phyloP scores from a whole-genome alignment of 2,797 vertebrate species.

The Liasis olivaceus region DNA sequence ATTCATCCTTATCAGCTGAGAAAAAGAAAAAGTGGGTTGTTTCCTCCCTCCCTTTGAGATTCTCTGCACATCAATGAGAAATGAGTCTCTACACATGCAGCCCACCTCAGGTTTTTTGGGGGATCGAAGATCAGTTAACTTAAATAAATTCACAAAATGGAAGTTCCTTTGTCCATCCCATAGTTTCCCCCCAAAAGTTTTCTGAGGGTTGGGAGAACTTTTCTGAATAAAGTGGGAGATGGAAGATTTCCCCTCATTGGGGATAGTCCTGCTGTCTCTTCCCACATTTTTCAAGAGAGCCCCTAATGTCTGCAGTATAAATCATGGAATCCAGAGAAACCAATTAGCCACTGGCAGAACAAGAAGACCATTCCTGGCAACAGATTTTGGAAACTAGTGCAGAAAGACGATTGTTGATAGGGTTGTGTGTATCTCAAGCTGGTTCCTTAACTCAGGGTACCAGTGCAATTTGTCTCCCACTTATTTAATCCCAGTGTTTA shows the following conservation, averaged over 20 bases:
- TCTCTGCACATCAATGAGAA: background rate
- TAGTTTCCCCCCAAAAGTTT: background rate
- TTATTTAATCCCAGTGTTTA: conserved; percentile 51
- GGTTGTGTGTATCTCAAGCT: background rate
- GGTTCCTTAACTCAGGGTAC: conserved; percentile 11
- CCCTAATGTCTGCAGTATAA: background rate
- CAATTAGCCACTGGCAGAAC: background rate
- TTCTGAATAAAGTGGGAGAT: background rate
- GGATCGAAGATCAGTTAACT: background rate
- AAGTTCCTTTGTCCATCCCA: background rate
- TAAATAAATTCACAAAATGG: background rate
- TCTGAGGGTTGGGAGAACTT: background rate
- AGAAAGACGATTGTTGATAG: background rate
- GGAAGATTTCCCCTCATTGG: background rate
- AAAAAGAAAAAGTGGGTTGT: background rate
- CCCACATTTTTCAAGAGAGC: background rate
- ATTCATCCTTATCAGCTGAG: background rate
- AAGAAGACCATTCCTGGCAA: background rate
- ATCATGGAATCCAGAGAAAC: background rate
- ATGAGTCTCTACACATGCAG: background rate
- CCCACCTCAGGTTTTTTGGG: background rate
- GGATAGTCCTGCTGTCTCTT: too few species aligned
- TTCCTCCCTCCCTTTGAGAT: background rate
- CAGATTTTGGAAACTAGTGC: background rate
- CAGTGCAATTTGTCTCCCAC: conserved; percentile 15